Base-by-base conservation (phyloP, 2,888 invertebrate genomes). In the Athetis lepigone region DNA sequence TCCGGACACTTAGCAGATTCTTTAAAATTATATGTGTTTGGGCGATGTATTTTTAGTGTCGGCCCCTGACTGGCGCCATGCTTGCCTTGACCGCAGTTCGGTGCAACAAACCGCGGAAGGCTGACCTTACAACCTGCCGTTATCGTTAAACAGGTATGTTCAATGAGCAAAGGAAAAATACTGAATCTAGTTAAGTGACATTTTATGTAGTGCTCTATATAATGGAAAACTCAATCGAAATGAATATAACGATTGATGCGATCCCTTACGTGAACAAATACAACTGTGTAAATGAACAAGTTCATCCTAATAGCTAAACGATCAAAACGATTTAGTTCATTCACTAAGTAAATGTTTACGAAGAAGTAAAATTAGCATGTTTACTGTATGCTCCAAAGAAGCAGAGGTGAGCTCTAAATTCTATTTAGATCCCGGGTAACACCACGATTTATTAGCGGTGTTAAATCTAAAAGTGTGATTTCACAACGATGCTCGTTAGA, bases 41-140 rank as follows among this genome's bases (percentile, higher is more conserved):
- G 75, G 64, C 68, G 70, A 85, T 83, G 89, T 92, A 90, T 90
- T 88, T 81, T 91, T 87, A 82, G 77, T 80, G 81, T 70, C 84
- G 82, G 85, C 86, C 86, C 82, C 84, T 72, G 75, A 49, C 81
- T 77, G 91, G 89, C 90, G 90, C 88, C 87, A 73, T 54, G 71
- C 69, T 90, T 85, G 92, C 94, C 92, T 94, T 94, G 92, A 92
- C 90, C 90, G 89, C 70, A 82, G 88, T 80, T 82, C 77, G 82
- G 83, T 85, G 87, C 85, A 87, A 85, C 77, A 85, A 85, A 90
- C 90, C 85, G 86, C 78, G 73, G 73, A 88, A 88, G 73, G 79
- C 65, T 86, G 88, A 87, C 87, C 90, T 90, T 80, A 83, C 70
- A 81, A 80, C 83, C 78, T 76, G 79, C 77, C 68, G 42, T 19